phyloP scores from a whole-genome alignment of 2,888 invertebrate genomes.

The Tetragonisca angustula region DNA sequence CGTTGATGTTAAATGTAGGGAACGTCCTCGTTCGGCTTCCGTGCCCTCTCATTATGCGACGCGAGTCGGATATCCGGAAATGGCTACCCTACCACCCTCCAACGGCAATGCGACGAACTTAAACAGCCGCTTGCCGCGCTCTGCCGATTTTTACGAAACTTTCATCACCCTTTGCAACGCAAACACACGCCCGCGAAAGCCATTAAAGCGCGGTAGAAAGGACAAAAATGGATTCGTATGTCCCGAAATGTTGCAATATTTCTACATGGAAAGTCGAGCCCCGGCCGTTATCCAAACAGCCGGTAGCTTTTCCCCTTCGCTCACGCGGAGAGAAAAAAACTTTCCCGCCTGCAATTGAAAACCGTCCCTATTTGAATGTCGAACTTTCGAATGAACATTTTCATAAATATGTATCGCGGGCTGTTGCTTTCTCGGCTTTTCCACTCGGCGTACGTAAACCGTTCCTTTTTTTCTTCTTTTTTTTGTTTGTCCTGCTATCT shows the following conservation, averaged over 20 bases:
- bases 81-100: slow-evolving; percentile 36
- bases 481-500: not conserved
- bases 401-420: slow-evolving; percentile 47
- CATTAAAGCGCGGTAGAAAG: slow-evolving; percentile 23
- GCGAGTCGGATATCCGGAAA: slow-evolving; percentile 23
- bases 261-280: slow-evolving; percentile 4
- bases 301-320: not conserved
- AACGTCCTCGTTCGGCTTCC: not conserved
- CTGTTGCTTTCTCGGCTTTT: slow-evolving; percentile 7
- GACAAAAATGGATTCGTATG: slow-evolving; percentile 21
- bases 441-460: not conserved
- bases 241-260: slow-evolving; percentile 33
- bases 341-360: slow-evolving; percentile 36
- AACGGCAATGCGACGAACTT: slow-evolving; percentile 26
- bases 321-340: slow-evolving; percentile 10
- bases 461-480: not conserved
- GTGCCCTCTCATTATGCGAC: not conserved
- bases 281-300: slow-evolving; percentile 21
- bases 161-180: slow-evolving; percentile 20
- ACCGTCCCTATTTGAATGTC: slow-evolving; percentile 34
- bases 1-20: not conserved
- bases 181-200: not conserved
- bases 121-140: slow-evolving; percentile 7
- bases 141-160: slow-evolving; percentile 42
- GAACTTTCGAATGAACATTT: slow-evolving; percentile 51